These are phyloP conservation scores for Prinia subflava DNA, from an alignment of 2,113 vertebrate genomes.

Conservation along the genomic window DNA sequence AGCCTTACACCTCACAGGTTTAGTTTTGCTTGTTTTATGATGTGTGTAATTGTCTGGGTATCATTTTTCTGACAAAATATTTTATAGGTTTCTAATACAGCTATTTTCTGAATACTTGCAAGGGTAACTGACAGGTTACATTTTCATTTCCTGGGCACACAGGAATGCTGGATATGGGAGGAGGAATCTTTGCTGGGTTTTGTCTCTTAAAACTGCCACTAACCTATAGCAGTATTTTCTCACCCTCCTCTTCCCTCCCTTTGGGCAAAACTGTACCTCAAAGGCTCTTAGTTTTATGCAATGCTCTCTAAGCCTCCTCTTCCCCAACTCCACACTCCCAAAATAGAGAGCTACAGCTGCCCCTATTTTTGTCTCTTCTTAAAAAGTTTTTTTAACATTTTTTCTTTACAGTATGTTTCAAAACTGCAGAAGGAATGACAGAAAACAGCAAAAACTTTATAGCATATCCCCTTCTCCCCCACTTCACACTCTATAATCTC, in stretches of 20 bases:
- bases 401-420: background rate
- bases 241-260: background rate
- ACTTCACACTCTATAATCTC: background rate
- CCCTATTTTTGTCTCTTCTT: background rate
- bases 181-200: background rate
- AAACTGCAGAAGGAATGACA: background rate
- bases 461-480: background rate
- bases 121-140: background rate
- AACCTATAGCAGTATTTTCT: background rate
- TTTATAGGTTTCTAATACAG: background rate
- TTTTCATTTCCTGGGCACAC: background rate
- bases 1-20: background rate
- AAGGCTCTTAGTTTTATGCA: background rate
- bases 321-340: background rate
- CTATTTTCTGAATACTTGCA: background rate
- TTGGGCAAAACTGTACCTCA: background rate
- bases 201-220: background rate
- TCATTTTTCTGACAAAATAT: background rate
- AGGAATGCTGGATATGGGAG: background rate
- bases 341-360: background rate
- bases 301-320: background rate
- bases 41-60: background rate
- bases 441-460: background rate
- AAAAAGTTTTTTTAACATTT: background rate
- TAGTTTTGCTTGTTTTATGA: background rate